phyloP scores from a whole-genome alignment of 2,113 vertebrate genomes.

The Columba livia region DNA sequence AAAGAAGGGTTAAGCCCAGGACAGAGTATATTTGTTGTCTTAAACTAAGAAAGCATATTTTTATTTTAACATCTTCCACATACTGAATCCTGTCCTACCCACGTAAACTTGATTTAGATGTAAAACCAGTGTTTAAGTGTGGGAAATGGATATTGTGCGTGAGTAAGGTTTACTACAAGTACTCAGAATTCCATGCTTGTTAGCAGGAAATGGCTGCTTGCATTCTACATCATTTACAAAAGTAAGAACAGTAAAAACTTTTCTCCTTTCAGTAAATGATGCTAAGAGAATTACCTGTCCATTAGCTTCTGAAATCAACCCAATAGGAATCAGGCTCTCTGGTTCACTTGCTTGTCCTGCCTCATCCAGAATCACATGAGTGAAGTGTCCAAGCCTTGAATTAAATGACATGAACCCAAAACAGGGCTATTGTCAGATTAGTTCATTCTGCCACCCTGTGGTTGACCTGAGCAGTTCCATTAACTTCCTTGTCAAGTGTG shows the following conservation, averaged over 20 bases:
- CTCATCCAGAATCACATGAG: slow-evolving; percentile 93
- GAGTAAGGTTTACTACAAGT: neutral
- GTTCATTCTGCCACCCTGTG: slow-evolving; percentile 48
- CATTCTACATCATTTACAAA: neutral
- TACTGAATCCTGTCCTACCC: neutral
- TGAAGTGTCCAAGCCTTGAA: slow-evolving; percentile 90
- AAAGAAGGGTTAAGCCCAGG: neutral
- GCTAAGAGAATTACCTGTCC: slow-evolving; percentile 81
- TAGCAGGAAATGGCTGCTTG: neutral
- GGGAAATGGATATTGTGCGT: neutral
- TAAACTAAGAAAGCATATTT: neutral
- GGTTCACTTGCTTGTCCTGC: slow-evolving; percentile 95
- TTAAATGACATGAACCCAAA: neutral
- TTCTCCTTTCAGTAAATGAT: neutral
- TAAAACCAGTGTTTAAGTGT: neutral
- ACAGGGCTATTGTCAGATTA: neutral
- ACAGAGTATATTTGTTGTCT: neutral
- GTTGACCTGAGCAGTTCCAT: slow-evolving; percentile 1
- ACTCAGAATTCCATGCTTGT: neutral
- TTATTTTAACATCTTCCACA: neutral
- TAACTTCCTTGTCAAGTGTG: neutral
- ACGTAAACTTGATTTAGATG: neutral
- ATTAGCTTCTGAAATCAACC: slow-evolving; percentile 83
- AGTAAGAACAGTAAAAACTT: neutral
- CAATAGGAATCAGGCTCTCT: slow-evolving; percentile 89